These are phyloP conservation scores for Thunnus maccoyii DNA, from an alignment of 2,113 vertebrate species.

Conservation along the genomic window DNA sequence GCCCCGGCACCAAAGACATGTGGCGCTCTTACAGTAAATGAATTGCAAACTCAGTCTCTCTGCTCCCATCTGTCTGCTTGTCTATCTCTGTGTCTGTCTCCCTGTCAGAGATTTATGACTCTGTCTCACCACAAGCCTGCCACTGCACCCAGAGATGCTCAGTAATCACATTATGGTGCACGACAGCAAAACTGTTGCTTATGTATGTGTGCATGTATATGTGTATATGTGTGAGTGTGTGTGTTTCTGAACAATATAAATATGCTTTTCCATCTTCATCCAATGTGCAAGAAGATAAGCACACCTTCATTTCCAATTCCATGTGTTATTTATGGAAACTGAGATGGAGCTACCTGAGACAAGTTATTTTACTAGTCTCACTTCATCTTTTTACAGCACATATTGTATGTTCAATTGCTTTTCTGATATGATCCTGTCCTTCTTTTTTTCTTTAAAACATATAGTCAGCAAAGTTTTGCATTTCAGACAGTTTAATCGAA, in stretches of 20 bases:
- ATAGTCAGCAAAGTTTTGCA: constrained; percentile 48
- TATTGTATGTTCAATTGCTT: constrained; percentile 23
- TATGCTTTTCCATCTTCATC: constrained; percentile 2
- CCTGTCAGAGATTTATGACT: constrained; percentile 57
- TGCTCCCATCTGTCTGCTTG: constrained; percentile 41
- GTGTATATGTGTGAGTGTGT: not conserved
- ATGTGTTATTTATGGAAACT: constrained; percentile 38
- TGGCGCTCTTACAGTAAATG: constrained; percentile 43
- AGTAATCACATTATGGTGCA: constrained; percentile 54
- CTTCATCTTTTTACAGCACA: constrained; percentile 16
- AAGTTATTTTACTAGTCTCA: constrained; percentile 43
- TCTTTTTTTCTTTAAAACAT: constrained; percentile 3
- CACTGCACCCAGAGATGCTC: constrained; percentile 33
- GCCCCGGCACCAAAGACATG: constrained; percentile 19
- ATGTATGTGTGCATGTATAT: constrained; percentile 1
- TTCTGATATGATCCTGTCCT: constrained; percentile 26
- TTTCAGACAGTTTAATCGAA: constrained; percentile 38
- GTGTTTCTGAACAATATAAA: not conserved
- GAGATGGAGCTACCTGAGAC: constrained; percentile 1
- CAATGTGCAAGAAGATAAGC: constrained; percentile 2
- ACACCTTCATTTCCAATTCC: constrained; percentile 13
- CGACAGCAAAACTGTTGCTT: constrained; percentile 13
- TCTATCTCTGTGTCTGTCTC: constrained; percentile 35
- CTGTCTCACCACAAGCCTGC: constrained; percentile 32
- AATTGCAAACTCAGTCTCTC: constrained; percentile 44